A percentile compares a stretch with the other conserved stretches of the same genome.
Evolutionary conservation across 2,797 vertebrate species (phyloP).

Genomic region (Danionella dracula): DNA sequence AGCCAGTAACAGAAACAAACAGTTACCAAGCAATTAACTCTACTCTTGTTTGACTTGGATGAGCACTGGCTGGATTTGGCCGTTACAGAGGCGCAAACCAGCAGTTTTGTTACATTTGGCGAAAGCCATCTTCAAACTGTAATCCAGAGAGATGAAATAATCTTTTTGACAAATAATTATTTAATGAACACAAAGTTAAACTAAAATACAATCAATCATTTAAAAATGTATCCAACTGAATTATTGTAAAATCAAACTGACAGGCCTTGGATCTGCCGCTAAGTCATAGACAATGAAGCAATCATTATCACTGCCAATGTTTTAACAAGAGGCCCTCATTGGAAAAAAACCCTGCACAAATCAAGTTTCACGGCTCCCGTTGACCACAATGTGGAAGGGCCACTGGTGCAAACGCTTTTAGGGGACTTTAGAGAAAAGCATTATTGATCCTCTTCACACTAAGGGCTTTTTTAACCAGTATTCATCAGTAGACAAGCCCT

Average conservation of each 20-base stretch:
- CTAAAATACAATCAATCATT: too few species aligned
- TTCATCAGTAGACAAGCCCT: conserved; percentile 28
- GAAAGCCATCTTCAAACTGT: too few species aligned
- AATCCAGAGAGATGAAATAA: too few species aligned
- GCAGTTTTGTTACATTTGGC: not conserved
- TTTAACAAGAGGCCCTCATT: conserved; percentile 46
- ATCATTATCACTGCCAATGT: conserved; percentile 49
- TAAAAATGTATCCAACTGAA: too few species aligned
- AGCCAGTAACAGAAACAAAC: conserved; percentile 40
- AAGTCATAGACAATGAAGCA: conserved; percentile 34
- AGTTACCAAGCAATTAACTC: conserved; percentile 43
- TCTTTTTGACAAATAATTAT: not conserved
- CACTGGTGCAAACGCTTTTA: conserved; percentile 29
- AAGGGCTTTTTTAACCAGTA: conserved; percentile 14
- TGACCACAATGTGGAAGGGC: conserved; percentile 40
- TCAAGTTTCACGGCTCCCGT: conserved; percentile 53
- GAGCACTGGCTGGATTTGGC: not conserved
- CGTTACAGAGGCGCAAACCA: not conserved
- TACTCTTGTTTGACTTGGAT: conserved; percentile 21
- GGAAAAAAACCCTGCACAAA: conserved; percentile 48
- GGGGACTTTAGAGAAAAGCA: conserved; percentile 36
- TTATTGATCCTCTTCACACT: conserved; percentile 36
- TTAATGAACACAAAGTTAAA: too few species aligned
- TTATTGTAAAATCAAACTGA: conserved; percentile 7
- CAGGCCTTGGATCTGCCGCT: conserved; percentile 26